Evolutionary conservation across 2,888 invertebrate genomes (phyloP).

Genomic region (Tholera decimalis): DNA sequence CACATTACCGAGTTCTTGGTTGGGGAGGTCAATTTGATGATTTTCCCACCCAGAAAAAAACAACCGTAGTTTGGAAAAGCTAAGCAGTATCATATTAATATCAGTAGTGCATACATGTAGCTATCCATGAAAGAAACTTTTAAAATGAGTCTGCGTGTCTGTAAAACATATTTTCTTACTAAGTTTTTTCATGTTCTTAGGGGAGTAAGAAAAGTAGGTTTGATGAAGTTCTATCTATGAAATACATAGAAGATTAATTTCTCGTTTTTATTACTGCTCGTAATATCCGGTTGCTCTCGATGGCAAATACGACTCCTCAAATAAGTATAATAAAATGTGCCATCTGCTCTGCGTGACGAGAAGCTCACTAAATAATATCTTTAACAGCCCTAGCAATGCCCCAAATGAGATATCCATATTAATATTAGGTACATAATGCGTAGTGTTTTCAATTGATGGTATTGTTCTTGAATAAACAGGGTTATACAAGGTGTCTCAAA

Average conservation of each 20-base stretch:
- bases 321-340: conserved; percentile 77
- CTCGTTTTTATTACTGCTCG: conserved; percentile 70
- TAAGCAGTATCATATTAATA: too few species aligned
- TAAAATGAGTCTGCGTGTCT: too few species aligned
- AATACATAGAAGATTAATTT: conserved; percentile 67
- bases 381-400: conserved; percentile 50
- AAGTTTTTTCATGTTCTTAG: conserved; percentile 8
- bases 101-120: too few species aligned
- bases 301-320: conserved; percentile 72
- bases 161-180: not conserved
- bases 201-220: conserved; percentile 3
- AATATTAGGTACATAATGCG: not conserved
- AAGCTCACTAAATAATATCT: conserved; percentile 45
- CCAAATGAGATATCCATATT: conserved; percentile 9
- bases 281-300: conserved; percentile 74
- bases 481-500: too few species aligned
- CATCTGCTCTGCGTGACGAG: conserved; percentile 49
- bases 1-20: too few species aligned
- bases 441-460: not conserved
- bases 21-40: too few species aligned
- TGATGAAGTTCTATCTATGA: conserved; percentile 32
- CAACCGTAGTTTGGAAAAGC: too few species aligned
- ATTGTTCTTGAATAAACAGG: too few species aligned
- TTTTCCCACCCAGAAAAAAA: too few species aligned
- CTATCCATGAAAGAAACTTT: too few species aligned